A percentile compares a stretch with the other conserved stretches of the same genome.
Conservation (phyloP, 2,113 vertebrate genomes). For the Peromyscus maniculatus region DNA sequence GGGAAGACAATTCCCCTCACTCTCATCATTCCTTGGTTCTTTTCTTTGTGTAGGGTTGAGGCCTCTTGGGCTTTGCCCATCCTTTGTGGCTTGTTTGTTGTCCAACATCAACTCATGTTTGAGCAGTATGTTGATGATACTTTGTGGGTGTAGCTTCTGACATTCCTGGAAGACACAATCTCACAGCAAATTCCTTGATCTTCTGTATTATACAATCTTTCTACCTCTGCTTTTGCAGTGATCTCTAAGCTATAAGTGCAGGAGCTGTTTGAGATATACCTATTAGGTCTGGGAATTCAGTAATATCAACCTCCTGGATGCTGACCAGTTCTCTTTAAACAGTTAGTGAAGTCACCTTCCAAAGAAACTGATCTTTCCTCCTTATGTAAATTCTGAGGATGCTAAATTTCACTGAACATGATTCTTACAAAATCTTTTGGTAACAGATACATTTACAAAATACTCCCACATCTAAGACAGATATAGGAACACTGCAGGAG, state of each 20-base stretch:
- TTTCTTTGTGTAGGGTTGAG: not conserved
- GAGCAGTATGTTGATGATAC: not conserved
- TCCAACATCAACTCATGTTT: not conserved
- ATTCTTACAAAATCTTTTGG: not conserved
- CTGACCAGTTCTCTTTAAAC: not conserved
- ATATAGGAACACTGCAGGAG: not conserved
- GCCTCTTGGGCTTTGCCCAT: not conserved
- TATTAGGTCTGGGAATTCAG: not conserved
- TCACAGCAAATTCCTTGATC: not conserved
- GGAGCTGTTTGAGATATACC: not conserved
- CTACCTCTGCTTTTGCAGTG: not conserved
- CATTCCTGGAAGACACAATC: not conserved
- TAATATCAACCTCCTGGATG: rapidly evolving
- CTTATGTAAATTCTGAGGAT: not conserved
- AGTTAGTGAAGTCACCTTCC: not conserved
- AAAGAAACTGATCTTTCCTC: not conserved
- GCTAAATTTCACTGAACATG: not conserved
- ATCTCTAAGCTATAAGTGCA: not conserved
- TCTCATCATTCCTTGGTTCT: not conserved
- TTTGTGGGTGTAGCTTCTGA: not conserved
- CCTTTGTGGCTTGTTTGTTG: not conserved
- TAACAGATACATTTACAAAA: not conserved
- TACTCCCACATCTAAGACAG: not conserved
- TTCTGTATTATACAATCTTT: not conserved
- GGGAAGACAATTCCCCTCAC: not conserved